Evolutionary conservation across 2,888 invertebrate species (phyloP).

Genomic region (Lycia hirtaria): DNA sequence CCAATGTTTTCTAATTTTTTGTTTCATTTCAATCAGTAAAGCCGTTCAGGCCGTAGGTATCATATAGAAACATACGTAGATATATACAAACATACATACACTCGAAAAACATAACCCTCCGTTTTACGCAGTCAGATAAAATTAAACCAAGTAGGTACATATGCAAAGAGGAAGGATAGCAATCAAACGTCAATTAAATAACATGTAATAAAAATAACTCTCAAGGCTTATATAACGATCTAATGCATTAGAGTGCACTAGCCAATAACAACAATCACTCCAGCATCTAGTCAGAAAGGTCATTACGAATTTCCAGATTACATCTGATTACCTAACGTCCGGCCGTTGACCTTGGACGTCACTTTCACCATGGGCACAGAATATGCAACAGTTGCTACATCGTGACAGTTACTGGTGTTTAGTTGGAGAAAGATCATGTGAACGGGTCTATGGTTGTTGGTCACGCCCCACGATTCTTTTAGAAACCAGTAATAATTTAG

Average conservation of each 20-base stretch:
- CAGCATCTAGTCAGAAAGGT: conserved; percentile 27
- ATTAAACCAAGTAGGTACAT: not conserved
- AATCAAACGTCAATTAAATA: not conserved
- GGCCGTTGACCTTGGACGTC: conserved; percentile 39
- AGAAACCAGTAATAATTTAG: not conserved
- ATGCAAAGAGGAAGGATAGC: not conserved
- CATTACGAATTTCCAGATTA: conserved; percentile 11
- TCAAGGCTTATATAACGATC: not conserved
- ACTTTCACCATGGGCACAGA: conserved; percentile 35
- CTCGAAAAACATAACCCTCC: too few species aligned
- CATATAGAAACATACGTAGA: too few species aligned
- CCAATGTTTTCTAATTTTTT: too few species aligned
- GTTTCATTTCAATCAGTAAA: not conserved
- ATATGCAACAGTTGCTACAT: not conserved
- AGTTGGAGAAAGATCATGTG: conserved; percentile 1
- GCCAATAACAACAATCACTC: conserved; percentile 11
- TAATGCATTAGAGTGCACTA: not conserved
- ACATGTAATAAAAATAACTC: not conserved
- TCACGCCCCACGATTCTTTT: not conserved
- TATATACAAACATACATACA: too few species aligned
- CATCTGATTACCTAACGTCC: conserved; percentile 37
- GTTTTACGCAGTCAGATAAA: too few species aligned
- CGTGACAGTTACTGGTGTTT: not conserved
- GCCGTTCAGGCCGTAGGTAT: too few species aligned
- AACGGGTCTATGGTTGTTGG: not conserved